phyloP scores from a whole-genome alignment of 2,113 vertebrate species.

The Callopanchax toddi region DNA sequence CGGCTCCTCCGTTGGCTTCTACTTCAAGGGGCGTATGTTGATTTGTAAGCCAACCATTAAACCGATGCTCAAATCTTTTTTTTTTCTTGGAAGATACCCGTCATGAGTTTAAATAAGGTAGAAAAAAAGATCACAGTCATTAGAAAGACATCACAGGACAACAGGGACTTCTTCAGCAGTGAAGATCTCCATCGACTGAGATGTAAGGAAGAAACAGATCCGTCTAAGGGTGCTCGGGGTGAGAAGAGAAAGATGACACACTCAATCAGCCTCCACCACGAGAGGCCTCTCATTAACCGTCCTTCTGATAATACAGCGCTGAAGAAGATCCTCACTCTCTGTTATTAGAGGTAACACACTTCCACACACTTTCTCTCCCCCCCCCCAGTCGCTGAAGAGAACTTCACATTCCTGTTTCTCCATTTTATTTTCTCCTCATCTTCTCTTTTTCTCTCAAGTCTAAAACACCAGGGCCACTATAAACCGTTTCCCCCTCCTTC shows the following conservation, averaged over 20 bases:
- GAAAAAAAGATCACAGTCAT: constrained; percentile 14
- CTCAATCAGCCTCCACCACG: constrained; percentile 47
- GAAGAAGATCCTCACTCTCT: constrained; percentile 29
- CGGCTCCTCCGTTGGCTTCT: neutral
- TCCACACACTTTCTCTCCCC: constrained; percentile 18
- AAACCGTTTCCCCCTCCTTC: constrained; percentile 1
- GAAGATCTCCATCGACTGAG: constrained; percentile 17
- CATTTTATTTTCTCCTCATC: neutral
- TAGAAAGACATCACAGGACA: constrained; percentile 22
- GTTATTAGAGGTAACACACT: constrained; percentile 44
- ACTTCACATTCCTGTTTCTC: neutral
- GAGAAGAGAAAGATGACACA: constrained; percentile 36
- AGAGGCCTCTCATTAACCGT: constrained; percentile 55
- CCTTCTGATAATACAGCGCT: constrained; percentile 32
- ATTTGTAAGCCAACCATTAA: neutral
- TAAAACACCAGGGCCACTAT: constrained; percentile 12
- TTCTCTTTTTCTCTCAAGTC: neutral
- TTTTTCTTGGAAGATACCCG: constrained; percentile 6
- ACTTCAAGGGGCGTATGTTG: neutral
- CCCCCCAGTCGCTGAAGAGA: constrained; percentile 28
- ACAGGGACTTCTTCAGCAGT: constrained; percentile 5
- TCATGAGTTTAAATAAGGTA: neutral
- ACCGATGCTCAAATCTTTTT: neutral
- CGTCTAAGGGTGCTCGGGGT: constrained; percentile 3
- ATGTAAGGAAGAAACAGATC: constrained; percentile 24